phyloP scores from a whole-genome alignment of 2,797 vertebrate genomes.

The Peromyscus eremicus region DNA sequence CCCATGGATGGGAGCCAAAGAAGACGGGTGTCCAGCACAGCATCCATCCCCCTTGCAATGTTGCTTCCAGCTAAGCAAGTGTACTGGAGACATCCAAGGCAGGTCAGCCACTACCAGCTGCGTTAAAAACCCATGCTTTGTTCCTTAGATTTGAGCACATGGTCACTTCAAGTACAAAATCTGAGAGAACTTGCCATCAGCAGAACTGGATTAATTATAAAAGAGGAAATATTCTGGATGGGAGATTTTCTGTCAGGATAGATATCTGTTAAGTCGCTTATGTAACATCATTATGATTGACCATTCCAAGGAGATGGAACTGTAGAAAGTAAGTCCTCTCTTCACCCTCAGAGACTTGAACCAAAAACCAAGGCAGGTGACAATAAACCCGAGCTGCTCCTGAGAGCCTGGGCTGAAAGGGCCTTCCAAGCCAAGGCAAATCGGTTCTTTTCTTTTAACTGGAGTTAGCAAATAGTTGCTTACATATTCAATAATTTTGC shows the following conservation, averaged over 20 bases:
- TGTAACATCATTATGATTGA: background rate
- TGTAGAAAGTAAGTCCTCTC: background rate
- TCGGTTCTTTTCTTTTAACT: background rate
- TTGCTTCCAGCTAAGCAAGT: background rate
- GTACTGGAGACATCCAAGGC: background rate
- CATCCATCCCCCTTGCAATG: background rate
- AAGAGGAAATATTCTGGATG: background rate
- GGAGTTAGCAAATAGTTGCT: slow-evolving; percentile 22
- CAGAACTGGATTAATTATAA: background rate
- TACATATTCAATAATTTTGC: slow-evolving; percentile 28
- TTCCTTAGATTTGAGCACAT: background rate
- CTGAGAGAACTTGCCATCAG: background rate
- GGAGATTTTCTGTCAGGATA: background rate
- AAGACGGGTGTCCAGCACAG: background rate
- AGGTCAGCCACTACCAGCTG: background rate
- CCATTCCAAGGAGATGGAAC: background rate
- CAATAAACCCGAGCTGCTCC: background rate
- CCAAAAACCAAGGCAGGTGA: background rate
- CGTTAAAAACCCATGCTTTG: background rate
- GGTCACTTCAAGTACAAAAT: background rate
- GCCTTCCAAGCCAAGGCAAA: background rate
- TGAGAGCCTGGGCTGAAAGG: background rate
- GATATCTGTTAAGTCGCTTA: background rate
- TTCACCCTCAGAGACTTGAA: background rate
- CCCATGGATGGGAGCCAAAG: background rate